A percentile compares a stretch with the other conserved stretches of the same genome.
phyloP scores from a whole-genome alignment of 2,797 vertebrate species.

The Gymnopithys bicolor region DNA sequence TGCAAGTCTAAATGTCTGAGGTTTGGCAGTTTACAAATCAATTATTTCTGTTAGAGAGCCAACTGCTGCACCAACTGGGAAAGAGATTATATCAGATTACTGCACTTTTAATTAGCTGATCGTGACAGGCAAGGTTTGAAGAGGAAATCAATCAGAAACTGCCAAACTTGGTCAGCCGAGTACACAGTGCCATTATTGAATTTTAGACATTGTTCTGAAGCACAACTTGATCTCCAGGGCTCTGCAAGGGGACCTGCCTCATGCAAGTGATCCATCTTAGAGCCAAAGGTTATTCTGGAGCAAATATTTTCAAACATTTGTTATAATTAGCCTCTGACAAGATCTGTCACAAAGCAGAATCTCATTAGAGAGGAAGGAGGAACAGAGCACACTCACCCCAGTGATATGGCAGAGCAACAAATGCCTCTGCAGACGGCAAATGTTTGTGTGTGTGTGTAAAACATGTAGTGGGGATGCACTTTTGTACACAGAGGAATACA shows the following conservation, averaged over 20 bases:
- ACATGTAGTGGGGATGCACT: fast-evolving
- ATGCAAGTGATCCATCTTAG: not conserved
- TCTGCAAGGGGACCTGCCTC: conserved; percentile 3
- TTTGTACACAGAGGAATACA: not conserved
- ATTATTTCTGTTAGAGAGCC: conserved; percentile 67
- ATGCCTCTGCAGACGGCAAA: not conserved
- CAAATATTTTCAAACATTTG: conserved; percentile 38
- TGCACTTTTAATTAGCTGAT: conserved; percentile 71
- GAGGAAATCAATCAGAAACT: conserved; percentile 62
- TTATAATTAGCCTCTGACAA: conserved; percentile 54
- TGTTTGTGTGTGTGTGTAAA: not conserved
- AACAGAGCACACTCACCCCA: not conserved
- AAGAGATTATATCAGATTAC: conserved; percentile 72
- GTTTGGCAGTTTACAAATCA: conserved; percentile 71
- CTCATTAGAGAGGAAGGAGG: not conserved
- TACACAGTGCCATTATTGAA: conserved; percentile 33
- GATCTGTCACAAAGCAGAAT: not conserved
- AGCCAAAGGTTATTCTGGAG: conserved; percentile 46
- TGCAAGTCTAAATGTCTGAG: conserved; percentile 50
- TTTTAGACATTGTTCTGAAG: conserved; percentile 29
- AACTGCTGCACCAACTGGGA: conserved; percentile 36
- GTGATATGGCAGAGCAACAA: not conserved
- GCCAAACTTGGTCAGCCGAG: conserved; percentile 34
- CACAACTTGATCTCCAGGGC: conserved; percentile 23
- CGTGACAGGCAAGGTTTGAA: conserved; percentile 59